These are phyloP conservation scores for Oscheius sp. DNA, from an alignment of 2,888 invertebrate species.

Conservation along the genomic window DNA sequence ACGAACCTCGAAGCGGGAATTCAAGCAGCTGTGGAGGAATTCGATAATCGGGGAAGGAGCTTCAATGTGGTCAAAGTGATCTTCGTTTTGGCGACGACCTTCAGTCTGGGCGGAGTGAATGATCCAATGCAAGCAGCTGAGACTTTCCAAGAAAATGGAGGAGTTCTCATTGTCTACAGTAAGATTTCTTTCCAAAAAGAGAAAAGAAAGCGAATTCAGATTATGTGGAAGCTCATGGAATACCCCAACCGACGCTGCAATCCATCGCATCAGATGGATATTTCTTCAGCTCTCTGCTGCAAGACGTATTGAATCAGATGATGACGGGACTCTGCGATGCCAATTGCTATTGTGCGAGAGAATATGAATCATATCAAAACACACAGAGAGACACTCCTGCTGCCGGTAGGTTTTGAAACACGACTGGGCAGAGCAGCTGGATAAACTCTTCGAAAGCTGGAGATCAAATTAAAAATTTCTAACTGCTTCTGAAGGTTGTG, in stretches of 20 bases:
- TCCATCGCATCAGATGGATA: background rate
- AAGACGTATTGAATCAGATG: background rate
- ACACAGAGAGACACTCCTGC: background rate
- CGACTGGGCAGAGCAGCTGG: too few relatives aligned
- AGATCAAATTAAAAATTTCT: too few relatives aligned
- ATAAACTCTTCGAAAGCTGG: too few relatives aligned
- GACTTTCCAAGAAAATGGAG: slow-evolving; percentile 6
- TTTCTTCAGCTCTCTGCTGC: background rate
- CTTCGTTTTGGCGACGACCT: slow-evolving; percentile 5
- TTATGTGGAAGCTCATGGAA: too few relatives aligned
- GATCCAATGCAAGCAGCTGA: background rate
- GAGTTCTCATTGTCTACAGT: slow-evolving; percentile 13
- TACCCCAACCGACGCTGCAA: too few relatives aligned
- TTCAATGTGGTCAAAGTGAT: slow-evolving; percentile 14
- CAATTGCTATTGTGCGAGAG: background rate
- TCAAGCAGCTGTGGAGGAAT: background rate
- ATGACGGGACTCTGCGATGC: background rate
- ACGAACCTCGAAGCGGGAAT: slow-evolving; percentile 11
- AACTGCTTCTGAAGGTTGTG: too few relatives aligned
- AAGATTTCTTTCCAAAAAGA: background rate
- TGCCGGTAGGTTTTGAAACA: too few relatives aligned
- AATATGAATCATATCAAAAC: background rate
- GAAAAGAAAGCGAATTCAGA: too few relatives aligned
- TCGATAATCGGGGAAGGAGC: background rate
- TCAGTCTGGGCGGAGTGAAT: background rate